phyloP scores from a whole-genome alignment of 2,797 vertebrate genomes.

The Pseudomugil gertrudae region DNA sequence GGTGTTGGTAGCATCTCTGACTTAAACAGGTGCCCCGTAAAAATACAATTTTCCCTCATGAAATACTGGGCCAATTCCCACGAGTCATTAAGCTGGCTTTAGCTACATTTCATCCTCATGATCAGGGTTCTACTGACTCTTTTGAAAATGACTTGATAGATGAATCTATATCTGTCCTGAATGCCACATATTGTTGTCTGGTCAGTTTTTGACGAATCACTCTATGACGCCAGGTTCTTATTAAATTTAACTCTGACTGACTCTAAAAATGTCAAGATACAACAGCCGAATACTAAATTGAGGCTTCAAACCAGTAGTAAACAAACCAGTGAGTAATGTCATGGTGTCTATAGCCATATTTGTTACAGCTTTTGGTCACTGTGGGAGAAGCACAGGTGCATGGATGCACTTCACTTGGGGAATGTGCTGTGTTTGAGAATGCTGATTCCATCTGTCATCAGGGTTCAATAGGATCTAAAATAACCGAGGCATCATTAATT shows the following conservation, averaged over 20 bases:
- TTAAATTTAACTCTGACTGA: background rate
- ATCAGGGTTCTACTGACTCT: background rate
- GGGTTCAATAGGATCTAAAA: background rate
- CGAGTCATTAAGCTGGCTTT: background rate
- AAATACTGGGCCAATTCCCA: background rate
- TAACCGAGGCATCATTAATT: background rate
- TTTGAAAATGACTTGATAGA: background rate
- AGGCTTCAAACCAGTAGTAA: background rate
- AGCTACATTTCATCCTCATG: background rate
- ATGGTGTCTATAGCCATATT: background rate
- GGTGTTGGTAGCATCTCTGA: too few relatives aligned
- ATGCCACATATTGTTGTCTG: background rate
- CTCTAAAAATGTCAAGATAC: too few relatives aligned
- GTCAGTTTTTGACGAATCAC: background rate
- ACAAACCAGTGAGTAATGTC: background rate
- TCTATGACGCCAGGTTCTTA: background rate
- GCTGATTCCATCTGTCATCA: background rate
- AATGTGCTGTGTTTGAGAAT: background rate
- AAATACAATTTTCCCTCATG: background rate
- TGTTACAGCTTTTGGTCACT: background rate
- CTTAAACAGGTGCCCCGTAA: too few relatives aligned
- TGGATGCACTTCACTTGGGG: background rate
- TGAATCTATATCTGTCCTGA: background rate
- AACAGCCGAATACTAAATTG: background rate
- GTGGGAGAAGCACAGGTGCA: background rate